Base-by-base conservation (phyloP, 2,888 invertebrate species). In the Selenia dentaria region DNA sequence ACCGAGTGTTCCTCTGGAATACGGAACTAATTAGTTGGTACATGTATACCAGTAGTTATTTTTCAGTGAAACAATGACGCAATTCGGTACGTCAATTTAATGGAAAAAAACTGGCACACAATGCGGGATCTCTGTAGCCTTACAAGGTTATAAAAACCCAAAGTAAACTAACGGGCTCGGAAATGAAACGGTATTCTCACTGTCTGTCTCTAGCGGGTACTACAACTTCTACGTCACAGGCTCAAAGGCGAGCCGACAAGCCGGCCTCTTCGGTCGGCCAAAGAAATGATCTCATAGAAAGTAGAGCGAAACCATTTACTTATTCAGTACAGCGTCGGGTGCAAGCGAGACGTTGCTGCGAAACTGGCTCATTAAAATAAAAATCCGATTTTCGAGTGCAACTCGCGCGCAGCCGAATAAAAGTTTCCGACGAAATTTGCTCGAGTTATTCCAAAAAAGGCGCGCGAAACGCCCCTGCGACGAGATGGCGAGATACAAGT, bases 391-490 rank as follows among this genome's bases (percentile, higher is more conserved):
- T 85, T 81, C 66, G 85, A 89, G 86, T 87, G 83, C 85, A 86
- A 74, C 78, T 75, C 73, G 83, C 80, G 79, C 80, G 77, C 73
- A 79, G 77, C 67, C 63, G 83, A 83, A 86, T 88, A 87, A 88
- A 89, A 85, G 78, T 85, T 84, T 79, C 77, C 83, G 70, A 77
- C 78, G 75, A 89, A 89, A 81, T 88, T 89, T 89, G 89, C 89
- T 88, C 88, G 88, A 87, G 83, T 88, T 89, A 88, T 79, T 80
- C 87, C 88, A 87, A 87, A 89, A 87, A 88, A 86, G 87, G 87
- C 68, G 72, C 69, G 73, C 75, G 79, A 70, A 84, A 83, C 84
- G 85, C 86, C 83, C 82, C 77, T 69, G 66, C 74, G 61, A 67
- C 75, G 69, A 77, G 85, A 85, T 83, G 72, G 68, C 70, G 70